Base-by-base conservation (phyloP, 2,888 invertebrate species). In the Itoplectis maculator region DNA sequence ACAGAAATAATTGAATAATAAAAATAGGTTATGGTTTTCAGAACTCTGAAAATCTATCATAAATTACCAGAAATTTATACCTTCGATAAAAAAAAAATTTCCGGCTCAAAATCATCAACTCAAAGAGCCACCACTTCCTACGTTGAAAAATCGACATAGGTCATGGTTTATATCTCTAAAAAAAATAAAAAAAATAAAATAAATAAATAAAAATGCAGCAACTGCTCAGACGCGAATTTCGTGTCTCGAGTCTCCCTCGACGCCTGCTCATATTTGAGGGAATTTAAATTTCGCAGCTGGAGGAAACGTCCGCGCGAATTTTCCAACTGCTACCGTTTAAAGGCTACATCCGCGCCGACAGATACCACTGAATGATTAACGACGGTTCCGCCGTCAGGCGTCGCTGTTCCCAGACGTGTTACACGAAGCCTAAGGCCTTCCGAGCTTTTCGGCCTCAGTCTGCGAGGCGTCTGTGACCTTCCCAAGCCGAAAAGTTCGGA, bases 301-400 rank as follows among this genome's bases (percentile, higher is more conserved):
- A 88, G 87, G 88, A 88, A 89, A 91, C 88, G 91, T 91, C 92
- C 90, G 87, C 90, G 90, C 91, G 91, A 92, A 91, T 92, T 91
- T 91, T 68, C 84, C 88, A 87, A 89, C 86, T 86, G 88, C 88
- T 61, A 89, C 85, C 92, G 90, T 92, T 92, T 92, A 92, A 90
- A 91, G 89, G 88, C n/a, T 86, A 86, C 88, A 86, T 87, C 88
- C 77, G 49, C 59, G 89, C 88, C 91, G 90, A 91, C 91, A 89
- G 89, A 88, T 86, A 86, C 88, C 88, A 87, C 86, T 92, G 90
- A 92, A 92, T 92, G 88, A 92, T 92, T 92, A 91, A 92, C 82
- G 88, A 88, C 86, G 87, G 86, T 86, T 87, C 87, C 83, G 85
- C 80, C 88, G 83, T 45, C 82, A 81, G 81, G 80, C 84, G 84